These are phyloP conservation scores for Enteromius argenteus DNA, from an alignment of 2,797 vertebrate species.

Conservation along the genomic window DNA sequence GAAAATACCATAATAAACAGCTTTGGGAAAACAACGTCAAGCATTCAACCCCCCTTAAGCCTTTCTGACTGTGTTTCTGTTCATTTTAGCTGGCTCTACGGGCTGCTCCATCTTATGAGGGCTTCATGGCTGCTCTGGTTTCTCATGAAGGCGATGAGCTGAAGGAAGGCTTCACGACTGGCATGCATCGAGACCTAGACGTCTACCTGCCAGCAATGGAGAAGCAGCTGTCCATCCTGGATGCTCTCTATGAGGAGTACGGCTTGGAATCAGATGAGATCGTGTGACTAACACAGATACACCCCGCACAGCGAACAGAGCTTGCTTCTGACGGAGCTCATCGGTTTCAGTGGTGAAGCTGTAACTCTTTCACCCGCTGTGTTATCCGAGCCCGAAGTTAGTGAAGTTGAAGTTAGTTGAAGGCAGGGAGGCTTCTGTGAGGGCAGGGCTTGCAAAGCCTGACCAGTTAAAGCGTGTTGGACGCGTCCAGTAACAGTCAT, in stretches of 20 bases:
- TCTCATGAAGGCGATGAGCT: constrained; percentile 85
- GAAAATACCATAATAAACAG: neutral
- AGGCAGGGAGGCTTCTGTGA: constrained; percentile 2
- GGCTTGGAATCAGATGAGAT: constrained; percentile 96
- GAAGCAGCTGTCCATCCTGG: constrained; percentile 89
- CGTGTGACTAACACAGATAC: constrained; percentile 80
- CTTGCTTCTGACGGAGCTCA: constrained; percentile 2
- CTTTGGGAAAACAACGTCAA: neutral
- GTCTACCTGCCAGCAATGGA: constrained; percentile 95
- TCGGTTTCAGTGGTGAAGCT: neutral
- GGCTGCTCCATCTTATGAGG: constrained; percentile 91
- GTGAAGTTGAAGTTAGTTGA: neutral
- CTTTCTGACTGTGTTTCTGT: constrained; percentile 9
- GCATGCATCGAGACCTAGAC: constrained; percentile 90
- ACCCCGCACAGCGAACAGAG: neutral
- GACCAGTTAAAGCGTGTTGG: neutral
- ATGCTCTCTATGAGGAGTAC: constrained; percentile 91
- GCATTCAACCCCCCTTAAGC: neutral
- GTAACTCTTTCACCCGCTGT: constrained; percentile 1
- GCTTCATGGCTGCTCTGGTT: constrained; percentile 90
- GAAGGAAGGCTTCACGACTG: constrained; percentile 82
- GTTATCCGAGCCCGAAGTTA: neutral
- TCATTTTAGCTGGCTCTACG: constrained; percentile 89
- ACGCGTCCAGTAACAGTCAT: constrained; percentile 11
- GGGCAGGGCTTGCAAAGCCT: neutral